Percentiles rank a stretch among this genome's conserved stretches.
Conservation (phyloP, 2,113 vertebrate species). For the Bujurquina vittata region DNA sequence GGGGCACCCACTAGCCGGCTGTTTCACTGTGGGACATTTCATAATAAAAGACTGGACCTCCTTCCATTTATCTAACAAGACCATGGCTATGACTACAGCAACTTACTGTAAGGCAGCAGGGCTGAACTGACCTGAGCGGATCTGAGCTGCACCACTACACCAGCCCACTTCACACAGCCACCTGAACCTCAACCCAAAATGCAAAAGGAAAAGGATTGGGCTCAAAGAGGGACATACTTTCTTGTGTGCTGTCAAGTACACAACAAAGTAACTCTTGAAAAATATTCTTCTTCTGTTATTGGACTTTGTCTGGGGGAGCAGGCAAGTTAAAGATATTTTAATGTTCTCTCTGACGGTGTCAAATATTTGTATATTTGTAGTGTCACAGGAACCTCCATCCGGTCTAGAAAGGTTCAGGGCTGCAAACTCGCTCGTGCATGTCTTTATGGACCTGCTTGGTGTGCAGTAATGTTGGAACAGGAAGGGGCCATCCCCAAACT, state of each 20-base stretch:
- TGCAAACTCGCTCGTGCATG: no score
- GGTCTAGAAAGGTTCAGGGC: neutral
- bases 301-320: neutral
- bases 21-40: slow-evolving; percentile 51
- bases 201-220: neutral
- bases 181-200: neutral
- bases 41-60: slow-evolving; percentile 31
- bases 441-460: no score
- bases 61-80: slow-evolving; percentile 20
- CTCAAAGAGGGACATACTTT: neutral
- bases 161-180: neutral
- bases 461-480: no score
- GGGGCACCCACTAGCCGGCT: slow-evolving; percentile 30
- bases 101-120: slow-evolving; percentile 24
- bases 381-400: neutral
- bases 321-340: neutral
- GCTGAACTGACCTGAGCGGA: neutral
- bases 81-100: neutral
- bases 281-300: neutral
- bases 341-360: neutral
- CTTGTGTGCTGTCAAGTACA: neutral
- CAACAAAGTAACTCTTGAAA: neutral
- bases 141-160: neutral
- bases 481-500: no score
- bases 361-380: neutral